Base-by-base conservation (phyloP, 1,140 invertebrate genomes). In the Pantala flavescens region DNA sequence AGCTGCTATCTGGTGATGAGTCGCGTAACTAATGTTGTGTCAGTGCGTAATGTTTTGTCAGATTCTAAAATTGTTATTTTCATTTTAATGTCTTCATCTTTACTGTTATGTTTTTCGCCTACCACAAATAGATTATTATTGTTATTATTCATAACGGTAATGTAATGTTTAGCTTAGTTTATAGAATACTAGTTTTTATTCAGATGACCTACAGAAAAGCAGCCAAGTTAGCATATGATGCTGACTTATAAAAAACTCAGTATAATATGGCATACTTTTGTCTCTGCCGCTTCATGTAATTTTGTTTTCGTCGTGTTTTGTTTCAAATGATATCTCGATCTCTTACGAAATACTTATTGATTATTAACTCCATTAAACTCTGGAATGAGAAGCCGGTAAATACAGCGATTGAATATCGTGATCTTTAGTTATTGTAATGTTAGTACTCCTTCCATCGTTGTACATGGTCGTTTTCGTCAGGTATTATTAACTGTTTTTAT, bases 181-280 rank as follows among this genome's bases (percentile, higher is more conserved):
- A 63, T 63, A 3, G 14, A 63, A 63, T 19, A 63, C 5, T 63
- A 5, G n/a, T 63, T 19, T 63, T 21, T 12, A 63, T 63, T 63
- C 16, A 12, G 49, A 63, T 63, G 49, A 63, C 49, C 49, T 63
- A 63, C 49, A 63, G 49, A 7, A 19, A 19, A 63, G 49, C 49
- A 63, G 49, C 49, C 49, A 63, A 63, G 49, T 63, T 7, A 63
- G 49, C 49, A 63, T 63, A 63, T 63, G 49, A 63, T 63, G 49
- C 49, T 63, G 49, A 63, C 49, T 63, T 63, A 63, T 63, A 63
- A 63, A 19, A 63, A 63, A 12, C 49, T 63, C 49, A 21, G 3
- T 3, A 63, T 63, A 63, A 1, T 19, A 63, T 63, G 14, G 49
- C n/a, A 63, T 19, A 14, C 12, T 7, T 3, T 63, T 63, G 3